phyloP scores from a whole-genome alignment of 1,140 invertebrate species.

The Chlorops oryzae region DNA sequence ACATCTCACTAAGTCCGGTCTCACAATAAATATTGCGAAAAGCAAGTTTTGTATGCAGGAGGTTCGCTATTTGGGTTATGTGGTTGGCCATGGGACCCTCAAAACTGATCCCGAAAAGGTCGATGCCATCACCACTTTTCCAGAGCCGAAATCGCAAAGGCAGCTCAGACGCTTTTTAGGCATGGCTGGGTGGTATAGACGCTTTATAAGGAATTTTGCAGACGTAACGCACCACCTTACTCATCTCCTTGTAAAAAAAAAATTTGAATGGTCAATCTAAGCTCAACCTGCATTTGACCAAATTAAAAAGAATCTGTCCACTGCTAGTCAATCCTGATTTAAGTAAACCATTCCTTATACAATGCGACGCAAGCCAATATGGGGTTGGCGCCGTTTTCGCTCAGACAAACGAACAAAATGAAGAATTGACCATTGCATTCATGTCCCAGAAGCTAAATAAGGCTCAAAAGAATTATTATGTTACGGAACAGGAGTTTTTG shows the following conservation, averaged over 20 bases:
- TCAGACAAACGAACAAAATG: constrained; percentile 1
- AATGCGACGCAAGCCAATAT: constrained; percentile 13
- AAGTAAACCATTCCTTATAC: constrained; percentile 12
- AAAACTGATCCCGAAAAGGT: constrained; percentile 39
- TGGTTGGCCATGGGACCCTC: constrained; percentile 32
- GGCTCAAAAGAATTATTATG: constrained; percentile 23
- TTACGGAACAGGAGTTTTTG: constrained; percentile 47
- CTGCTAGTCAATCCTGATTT: constrained; percentile 20
- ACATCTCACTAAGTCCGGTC: constrained; percentile 31
- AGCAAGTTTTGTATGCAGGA: constrained; percentile 38
- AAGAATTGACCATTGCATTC: constrained; percentile 22
- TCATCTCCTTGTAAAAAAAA: not conserved
- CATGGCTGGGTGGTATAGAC: constrained; percentile 41
- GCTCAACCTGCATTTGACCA: not conserved
- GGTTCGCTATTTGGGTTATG: constrained; percentile 23
- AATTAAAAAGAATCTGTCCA: not conserved
- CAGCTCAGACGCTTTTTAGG: constrained; percentile 49
- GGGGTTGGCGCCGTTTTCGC: constrained; percentile 4
- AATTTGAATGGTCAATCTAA: too few species aligned
- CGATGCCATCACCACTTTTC: constrained; percentile 33
- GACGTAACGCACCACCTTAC: constrained; percentile 25
- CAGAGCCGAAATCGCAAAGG: constrained; percentile 30
- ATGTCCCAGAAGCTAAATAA: constrained; percentile 27
- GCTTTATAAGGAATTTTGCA: constrained; percentile 38
- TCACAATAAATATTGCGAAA: constrained; percentile 49